Conservation (phyloP, 1,140 invertebrate species). For the Apis florea region DNA sequence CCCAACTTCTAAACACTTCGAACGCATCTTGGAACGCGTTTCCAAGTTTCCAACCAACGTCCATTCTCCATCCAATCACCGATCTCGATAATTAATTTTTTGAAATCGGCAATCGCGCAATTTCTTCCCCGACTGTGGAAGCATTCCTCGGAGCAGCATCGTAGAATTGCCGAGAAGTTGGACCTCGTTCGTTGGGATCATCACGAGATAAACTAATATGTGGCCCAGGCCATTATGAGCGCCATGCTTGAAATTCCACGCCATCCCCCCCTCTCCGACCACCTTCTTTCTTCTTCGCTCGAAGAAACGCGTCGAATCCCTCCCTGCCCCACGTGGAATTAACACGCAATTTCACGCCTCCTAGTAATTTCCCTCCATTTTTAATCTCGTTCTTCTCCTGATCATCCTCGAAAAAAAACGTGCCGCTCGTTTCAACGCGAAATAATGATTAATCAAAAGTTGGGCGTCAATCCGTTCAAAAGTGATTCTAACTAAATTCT, state of each 20-base stretch:
- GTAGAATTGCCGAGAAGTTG: slow-evolving; percentile 12
- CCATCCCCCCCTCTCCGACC: not conserved
- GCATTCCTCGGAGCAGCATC: slow-evolving; percentile 16
- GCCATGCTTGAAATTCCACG: slow-evolving; percentile 37
- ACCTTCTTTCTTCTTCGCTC: slow-evolving; percentile 3
- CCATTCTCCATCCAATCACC: not conserved
- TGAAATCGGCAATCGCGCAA: not conserved
- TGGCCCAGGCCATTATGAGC: slow-evolving; percentile 36
- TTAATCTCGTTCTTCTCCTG: too few relatives aligned
- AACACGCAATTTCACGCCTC: not conserved
- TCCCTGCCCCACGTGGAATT: not conserved
- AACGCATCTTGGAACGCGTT: not conserved
- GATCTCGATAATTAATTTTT: slow-evolving; percentile 35
- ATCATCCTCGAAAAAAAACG: too few relatives aligned
- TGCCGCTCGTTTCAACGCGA: too few relatives aligned
- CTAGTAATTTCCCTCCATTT: not conserved
- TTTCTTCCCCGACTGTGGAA: too few relatives aligned
- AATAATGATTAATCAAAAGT: too few relatives aligned
- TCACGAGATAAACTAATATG: slow-evolving; percentile 51
- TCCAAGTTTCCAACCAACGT: not conserved
- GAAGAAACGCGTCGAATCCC: not conserved
- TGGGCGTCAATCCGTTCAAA: too few relatives aligned
- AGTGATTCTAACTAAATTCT: too few relatives aligned
- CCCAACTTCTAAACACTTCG: too few relatives aligned
- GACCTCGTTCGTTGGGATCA: slow-evolving; percentile 25